Conservation (phyloP, 1,140 invertebrate genomes). For the Agrilus planipennis region DNA sequence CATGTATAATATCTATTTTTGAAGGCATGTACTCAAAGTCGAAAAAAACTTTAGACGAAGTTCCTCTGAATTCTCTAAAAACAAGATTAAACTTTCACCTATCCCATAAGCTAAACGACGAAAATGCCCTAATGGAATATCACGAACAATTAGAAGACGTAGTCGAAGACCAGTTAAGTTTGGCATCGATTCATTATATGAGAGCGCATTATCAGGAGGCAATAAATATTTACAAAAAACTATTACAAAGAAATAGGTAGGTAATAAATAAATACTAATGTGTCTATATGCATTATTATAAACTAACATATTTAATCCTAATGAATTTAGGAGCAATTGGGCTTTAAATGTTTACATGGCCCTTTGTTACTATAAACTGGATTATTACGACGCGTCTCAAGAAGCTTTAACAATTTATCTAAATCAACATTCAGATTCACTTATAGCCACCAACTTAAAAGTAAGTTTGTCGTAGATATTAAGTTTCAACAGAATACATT, state of each 20-base stretch:
- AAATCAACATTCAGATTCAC: conserved; percentile 84
- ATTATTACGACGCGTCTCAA: conserved; percentile 85
- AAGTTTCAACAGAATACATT: too few species aligned
- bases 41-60: conserved; percentile 47
- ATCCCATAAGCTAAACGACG: conserved; percentile 84
- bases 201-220: conserved; percentile 95
- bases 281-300: not conserved
- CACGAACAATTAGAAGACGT: conserved; percentile 78
- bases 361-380: conserved; percentile 94
- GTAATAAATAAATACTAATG: conserved; percentile 1
- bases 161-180: conserved; percentile 87
- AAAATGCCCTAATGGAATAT: conserved; percentile 66
- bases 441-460: conserved; percentile 91
- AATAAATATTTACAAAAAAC: conserved; percentile 96
- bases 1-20: not conserved
- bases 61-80: conserved; percentile 51
- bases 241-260: conserved; percentile 82
- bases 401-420: conserved; percentile 91
- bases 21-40: conserved; percentile 54
- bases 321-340: conserved; percentile 66
- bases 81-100: conserved; percentile 84
- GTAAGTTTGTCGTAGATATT: conserved; percentile 41
- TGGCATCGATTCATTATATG: conserved; percentile 94
- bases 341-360: conserved; percentile 96
- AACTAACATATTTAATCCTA: not conserved